A percentile compares a stretch with the other conserved stretches of the same genome.
phyloP scores from a whole-genome alignment of 2,797 vertebrate species.

The Gorsachius magnificus region DNA sequence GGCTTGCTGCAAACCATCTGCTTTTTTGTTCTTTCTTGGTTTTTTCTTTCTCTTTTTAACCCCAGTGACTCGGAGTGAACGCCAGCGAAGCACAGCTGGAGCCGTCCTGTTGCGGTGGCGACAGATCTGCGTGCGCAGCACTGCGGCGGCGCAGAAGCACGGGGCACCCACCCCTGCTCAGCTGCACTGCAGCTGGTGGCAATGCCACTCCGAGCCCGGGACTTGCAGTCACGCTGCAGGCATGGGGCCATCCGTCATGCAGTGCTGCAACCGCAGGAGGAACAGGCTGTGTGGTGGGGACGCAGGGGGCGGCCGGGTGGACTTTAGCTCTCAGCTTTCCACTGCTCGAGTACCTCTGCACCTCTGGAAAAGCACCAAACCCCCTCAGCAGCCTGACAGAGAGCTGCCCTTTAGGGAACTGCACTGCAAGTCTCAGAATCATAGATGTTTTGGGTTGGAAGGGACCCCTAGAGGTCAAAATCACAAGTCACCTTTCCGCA shows the following conservation, averaged over 20 bases:
- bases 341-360: slow-evolving; percentile 9
- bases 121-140: fast-evolving
- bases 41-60: not conserved
- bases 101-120: fast-evolving
- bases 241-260: not conserved
- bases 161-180: not conserved
- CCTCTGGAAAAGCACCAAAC: slow-evolving; percentile 6
- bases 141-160: fast-evolving
- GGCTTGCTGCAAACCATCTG: not conserved
- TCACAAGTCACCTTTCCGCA: not conserved
- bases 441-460: too few species aligned
- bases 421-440: not conserved
- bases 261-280: not conserved
- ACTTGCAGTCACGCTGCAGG: fast-evolving
- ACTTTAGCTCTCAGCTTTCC: not conserved
- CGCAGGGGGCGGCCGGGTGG: not conserved
- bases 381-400: not conserved
- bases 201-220: not conserved
- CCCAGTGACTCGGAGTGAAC: not conserved
- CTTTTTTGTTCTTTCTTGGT: not conserved
- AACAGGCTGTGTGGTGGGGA: not conserved
- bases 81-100: not conserved
- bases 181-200: not conserved
- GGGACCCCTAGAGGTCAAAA: not conserved
- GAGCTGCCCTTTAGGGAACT: not conserved